Percentiles rank a stretch among this genome's conserved stretches.
These are phyloP conservation scores for Sylvia borin DNA, from an alignment of 2,797 vertebrate genomes.

Conservation along the genomic window DNA sequence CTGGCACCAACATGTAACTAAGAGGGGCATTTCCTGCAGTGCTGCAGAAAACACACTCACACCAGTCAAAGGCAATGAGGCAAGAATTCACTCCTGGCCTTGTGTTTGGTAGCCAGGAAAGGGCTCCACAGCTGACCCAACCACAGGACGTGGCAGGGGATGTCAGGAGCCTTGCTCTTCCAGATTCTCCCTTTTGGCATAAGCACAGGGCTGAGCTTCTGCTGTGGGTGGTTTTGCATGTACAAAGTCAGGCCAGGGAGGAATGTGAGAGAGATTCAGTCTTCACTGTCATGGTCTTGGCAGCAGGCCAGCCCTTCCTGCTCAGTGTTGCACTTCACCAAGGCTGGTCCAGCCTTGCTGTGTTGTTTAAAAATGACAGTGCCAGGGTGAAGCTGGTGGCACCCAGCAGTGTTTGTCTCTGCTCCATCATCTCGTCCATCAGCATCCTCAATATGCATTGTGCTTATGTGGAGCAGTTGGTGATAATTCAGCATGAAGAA, in stretches of 20 bases:
- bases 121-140: background rate
- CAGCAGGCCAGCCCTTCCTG: background rate
- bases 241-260: background rate
- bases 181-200: background rate
- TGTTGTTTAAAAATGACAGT: background rate
- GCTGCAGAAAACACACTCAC: background rate
- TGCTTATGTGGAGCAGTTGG: background rate
- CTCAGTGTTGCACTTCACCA: background rate
- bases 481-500: background rate
- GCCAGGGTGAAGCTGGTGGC: background rate
- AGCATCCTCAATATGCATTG: rapidly evolving
- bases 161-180: background rate
- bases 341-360: rapidly evolving
- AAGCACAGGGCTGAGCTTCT: background rate
- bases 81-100: background rate
- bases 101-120: background rate
- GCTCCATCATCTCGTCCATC: background rate
- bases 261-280: background rate
- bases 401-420: background rate
- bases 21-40: background rate
- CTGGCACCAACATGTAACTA: rapidly evolving
- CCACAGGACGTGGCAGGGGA: background rate
- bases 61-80: background rate
- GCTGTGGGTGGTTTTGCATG: background rate
- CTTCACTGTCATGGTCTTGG: background rate